Evolutionary conservation across 1,140 invertebrate species (phyloP).

Genomic region (Coboldia fuscipes): DNA sequence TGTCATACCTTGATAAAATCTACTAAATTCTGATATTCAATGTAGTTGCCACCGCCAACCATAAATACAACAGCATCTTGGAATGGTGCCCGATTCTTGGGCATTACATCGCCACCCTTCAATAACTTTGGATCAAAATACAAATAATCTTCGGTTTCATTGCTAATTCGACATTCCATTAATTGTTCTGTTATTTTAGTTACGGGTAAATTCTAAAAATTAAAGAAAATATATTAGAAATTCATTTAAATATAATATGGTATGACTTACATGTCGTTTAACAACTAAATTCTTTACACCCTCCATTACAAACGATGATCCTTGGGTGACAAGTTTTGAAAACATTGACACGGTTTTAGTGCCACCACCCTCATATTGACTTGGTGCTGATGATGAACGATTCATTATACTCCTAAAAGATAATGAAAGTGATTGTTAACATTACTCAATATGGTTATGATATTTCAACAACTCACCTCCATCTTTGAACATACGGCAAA

Average conservation of each 20-base stretch:
- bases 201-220: conserved; percentile 61
- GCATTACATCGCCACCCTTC: conserved; percentile 41
- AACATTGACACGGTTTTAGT: conserved; percentile 97
- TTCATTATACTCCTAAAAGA: conserved; percentile 11
- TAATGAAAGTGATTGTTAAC: background rate
- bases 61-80: conserved; percentile 90
- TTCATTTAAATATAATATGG: background rate
- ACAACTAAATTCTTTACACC: conserved; percentile 98
- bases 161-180: conserved; percentile 62
- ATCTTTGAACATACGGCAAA: conserved; percentile 69
- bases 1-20: conserved; percentile 69
- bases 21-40: conserved; percentile 95
- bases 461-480: conserved; percentile 40
- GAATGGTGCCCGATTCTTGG: conserved; percentile 44
- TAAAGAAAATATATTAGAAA: conserved; percentile 3
- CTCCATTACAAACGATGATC: conserved; percentile 98
- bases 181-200: conserved; percentile 81
- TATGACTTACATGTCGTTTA: conserved; percentile 70
- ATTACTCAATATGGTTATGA: background rate
- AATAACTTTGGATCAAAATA: conserved; percentile 87
- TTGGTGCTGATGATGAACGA: conserved; percentile 21
- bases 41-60: conserved; percentile 96
- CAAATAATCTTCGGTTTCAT: conserved; percentile 66
- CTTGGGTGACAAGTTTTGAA: conserved; percentile 89
- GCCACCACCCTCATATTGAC: conserved; percentile 77